phyloP scores from a whole-genome alignment of 1,140 invertebrate species.

The Papilio polytes region DNA sequence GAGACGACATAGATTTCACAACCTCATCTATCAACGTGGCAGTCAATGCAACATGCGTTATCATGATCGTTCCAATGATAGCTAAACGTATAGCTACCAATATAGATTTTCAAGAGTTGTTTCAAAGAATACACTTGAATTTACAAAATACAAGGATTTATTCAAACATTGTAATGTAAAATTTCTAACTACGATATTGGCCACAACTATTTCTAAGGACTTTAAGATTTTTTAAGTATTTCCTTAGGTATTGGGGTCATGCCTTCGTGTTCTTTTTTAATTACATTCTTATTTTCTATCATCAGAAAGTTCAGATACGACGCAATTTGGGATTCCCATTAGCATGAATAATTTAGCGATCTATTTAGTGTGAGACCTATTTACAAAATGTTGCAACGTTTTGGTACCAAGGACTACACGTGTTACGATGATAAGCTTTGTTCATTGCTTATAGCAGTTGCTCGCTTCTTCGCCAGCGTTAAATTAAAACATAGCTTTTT shows the following conservation, averaged over 20 bases:
- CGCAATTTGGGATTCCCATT: not conserved
- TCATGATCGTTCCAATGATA: not conserved
- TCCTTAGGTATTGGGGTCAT: too few relatives aligned
- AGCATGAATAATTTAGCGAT: not conserved
- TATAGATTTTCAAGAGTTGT: slow-evolving; percentile 2
- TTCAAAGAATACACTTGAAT: too few relatives aligned
- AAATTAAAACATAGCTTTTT: too few relatives aligned
- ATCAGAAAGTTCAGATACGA: not conserved
- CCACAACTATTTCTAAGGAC: too few relatives aligned
- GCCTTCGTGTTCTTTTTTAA: not conserved
- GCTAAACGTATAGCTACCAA: not conserved
- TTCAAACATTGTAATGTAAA: not conserved
- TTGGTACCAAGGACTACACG: not conserved
- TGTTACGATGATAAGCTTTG: not conserved
- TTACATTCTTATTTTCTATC: not conserved
- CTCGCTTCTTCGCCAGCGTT: too few relatives aligned
- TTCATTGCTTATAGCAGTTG: not conserved
- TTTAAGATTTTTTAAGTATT: too few relatives aligned
- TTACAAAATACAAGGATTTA: not conserved
- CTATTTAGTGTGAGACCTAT: not conserved
- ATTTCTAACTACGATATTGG: not conserved
- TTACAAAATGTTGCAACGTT: not conserved
- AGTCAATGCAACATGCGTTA: not conserved
- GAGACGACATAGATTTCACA: not conserved
- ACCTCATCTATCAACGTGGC: slow-evolving; percentile 13